Conservation (phyloP, 1,140 invertebrate species). For the Cydia splendana region DNA sequence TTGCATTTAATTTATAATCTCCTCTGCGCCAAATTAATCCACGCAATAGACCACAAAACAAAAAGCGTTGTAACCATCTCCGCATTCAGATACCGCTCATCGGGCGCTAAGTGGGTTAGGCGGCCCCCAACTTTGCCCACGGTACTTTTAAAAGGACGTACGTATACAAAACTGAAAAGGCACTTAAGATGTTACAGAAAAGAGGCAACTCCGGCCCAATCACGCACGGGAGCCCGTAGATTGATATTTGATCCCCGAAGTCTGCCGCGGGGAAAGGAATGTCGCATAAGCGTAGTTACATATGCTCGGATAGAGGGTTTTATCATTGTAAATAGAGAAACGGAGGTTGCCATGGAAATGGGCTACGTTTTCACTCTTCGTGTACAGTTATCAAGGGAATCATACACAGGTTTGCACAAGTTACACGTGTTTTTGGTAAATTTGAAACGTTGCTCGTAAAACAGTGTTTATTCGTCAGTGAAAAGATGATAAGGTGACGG, state of each 20-base stretch:
- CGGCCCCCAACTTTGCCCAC: slow-evolving; percentile 11
- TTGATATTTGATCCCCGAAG: slow-evolving; percentile 69
- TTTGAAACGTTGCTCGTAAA: too few species aligned
- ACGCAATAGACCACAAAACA: slow-evolving; percentile 10
- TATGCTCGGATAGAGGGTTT: slow-evolving; percentile 16
- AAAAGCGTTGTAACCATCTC: slow-evolving; percentile 20
- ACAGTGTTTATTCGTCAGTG: too few species aligned
- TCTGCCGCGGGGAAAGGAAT: slow-evolving; percentile 40
- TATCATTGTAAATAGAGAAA: slow-evolving; percentile 27
- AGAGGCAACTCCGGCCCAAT: slow-evolving; percentile 24
- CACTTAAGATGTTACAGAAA: neutral
- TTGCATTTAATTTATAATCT: neutral
- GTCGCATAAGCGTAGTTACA: slow-evolving; percentile 12
- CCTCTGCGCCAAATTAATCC: slow-evolving; percentile 2
- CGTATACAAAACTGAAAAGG: neutral
- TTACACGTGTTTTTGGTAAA: neutral
- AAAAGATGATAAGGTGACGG: too few species aligned
- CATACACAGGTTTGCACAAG: too few species aligned
- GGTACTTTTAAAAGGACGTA: neutral
- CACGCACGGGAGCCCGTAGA: slow-evolving; percentile 50
- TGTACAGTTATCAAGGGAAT: neutral
- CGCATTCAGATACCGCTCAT: slow-evolving; percentile 20
- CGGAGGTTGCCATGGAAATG: slow-evolving; percentile 12
- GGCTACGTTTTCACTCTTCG: neutral
- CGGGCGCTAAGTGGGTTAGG: slow-evolving; percentile 26